Evolutionary conservation across 2,113 vertebrate genomes (phyloP).

Genomic region (Oenanthe oenanthe): DNA sequence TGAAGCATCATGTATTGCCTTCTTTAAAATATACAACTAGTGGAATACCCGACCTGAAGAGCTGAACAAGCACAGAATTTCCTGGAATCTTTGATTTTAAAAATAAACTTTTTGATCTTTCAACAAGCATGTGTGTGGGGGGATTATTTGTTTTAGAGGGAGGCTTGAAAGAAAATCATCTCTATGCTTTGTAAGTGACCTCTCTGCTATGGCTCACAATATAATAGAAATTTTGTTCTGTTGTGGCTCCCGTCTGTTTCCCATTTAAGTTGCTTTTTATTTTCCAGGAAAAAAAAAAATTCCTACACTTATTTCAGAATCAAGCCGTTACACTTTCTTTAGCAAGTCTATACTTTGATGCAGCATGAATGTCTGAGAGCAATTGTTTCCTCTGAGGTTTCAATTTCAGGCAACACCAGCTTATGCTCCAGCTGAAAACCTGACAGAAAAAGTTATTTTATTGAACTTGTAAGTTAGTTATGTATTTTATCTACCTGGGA

Average conservation of each 20-base stretch:
- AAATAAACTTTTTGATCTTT: neutral
- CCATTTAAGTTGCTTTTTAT: neutral
- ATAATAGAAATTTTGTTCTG: neutral
- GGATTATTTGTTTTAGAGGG: neutral
- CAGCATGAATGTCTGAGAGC: neutral
- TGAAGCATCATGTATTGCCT: neutral
- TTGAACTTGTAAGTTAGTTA: neutral
- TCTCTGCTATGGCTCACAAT: neutral
- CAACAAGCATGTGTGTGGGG: fast-evolving
- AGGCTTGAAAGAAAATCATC: neutral
- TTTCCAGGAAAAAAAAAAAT: too few relatives aligned
- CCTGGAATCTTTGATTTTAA: neutral
- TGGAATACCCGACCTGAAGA: neutral
- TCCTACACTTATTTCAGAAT: neutral
- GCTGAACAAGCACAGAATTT: neutral
- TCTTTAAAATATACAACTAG: neutral
- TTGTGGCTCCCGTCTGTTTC: neutral
- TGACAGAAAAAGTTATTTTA: neutral
- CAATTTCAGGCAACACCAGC: neutral
- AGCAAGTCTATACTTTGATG: neutral
- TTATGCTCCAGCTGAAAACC: neutral
- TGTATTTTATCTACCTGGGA: neutral
- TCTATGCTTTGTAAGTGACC: neutral
- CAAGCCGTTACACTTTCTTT: neutral
- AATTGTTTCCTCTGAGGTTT: neutral